Percentiles rank a stretch among this genome's conserved stretches.
phyloP scores from a whole-genome alignment of 64 coral and sea anemone species.

The Montipora capricornis region DNA sequence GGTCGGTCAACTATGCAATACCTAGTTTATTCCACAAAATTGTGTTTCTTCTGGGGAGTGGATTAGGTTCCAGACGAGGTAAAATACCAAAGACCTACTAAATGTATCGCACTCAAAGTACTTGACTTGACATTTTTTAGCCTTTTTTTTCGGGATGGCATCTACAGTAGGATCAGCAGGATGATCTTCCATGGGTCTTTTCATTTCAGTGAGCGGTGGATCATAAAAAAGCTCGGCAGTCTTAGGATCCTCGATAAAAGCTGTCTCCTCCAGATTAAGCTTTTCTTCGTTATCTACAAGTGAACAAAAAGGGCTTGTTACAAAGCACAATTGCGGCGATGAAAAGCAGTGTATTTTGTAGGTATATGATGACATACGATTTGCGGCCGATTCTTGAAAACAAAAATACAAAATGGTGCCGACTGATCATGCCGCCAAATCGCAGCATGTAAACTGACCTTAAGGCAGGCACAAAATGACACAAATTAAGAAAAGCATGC shows the following conservation, averaged over 20 bases:
- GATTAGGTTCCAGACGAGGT: too few relatives aligned
- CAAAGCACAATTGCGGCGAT: neutral
- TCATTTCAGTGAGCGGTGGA: conserved; percentile 3
- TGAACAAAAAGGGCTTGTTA: neutral
- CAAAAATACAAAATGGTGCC: too few relatives aligned
- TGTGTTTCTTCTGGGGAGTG: too few relatives aligned
- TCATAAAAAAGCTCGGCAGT: neutral
- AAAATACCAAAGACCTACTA: too few relatives aligned
- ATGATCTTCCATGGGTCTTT: neutral
- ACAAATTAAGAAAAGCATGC: too few relatives aligned
- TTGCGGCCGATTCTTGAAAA: too few relatives aligned
- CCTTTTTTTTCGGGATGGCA: neutral
- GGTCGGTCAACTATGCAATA: too few relatives aligned
- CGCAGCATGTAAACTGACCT: neutral
- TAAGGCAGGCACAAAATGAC: too few relatives aligned
- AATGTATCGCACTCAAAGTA: neutral
- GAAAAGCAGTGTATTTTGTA: neutral
- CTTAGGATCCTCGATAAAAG: neutral
- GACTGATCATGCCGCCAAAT: neutral
- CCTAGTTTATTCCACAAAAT: too few relatives aligned
- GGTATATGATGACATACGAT: too few relatives aligned
- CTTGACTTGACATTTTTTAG: neutral
- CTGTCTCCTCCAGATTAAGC: conserved; percentile 14
- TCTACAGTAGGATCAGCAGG: neutral
- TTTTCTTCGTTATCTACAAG: conserved; percentile 39